Percentiles rank a stretch among this genome's conserved stretches.
Conservation (phyloP, 2,888 invertebrate genomes). For the Caenorhabditis sp. region DNA sequence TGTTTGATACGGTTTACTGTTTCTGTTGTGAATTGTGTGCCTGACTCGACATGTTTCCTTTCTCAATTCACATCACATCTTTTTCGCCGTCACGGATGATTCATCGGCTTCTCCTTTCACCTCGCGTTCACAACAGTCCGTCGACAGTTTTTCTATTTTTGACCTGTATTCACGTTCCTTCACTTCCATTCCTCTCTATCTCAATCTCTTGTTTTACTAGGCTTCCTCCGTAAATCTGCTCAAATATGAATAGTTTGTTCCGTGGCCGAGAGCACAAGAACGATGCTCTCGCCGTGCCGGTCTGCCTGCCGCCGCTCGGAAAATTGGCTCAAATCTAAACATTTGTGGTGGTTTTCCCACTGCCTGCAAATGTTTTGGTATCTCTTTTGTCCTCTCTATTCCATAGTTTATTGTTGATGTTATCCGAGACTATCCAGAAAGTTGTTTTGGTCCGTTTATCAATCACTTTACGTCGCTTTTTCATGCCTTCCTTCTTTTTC, state of each 20-base stretch:
- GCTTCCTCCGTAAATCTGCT: constrained; percentile 8
- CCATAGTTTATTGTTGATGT: constrained; percentile 9
- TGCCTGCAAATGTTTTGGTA: constrained; percentile 23
- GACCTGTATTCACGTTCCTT: constrained; percentile 1
- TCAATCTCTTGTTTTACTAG: background rate
- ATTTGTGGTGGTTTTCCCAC: constrained; percentile 16
- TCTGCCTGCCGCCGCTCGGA: no score
- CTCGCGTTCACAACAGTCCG: background rate
- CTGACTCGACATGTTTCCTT: no score
- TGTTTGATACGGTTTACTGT: no score
- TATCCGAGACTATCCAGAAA: constrained; percentile 16
- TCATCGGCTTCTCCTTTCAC: background rate
- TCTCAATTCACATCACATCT: background rate
- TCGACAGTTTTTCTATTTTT: background rate
- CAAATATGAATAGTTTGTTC: constrained; percentile 38
- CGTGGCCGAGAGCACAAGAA: constrained; percentile 1
- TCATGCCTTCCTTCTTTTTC: background rate
- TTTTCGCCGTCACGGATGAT: background rate
- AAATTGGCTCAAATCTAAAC: constrained; percentile 55
- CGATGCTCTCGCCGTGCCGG: background rate
- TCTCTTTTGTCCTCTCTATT: background rate
- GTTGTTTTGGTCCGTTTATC: constrained; percentile 1
- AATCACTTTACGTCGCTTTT: background rate
- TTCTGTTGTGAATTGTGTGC: no score
- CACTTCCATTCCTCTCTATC: background rate